Conservation (phyloP, 2,797 vertebrate species). For the Intellagama lesueurii region DNA sequence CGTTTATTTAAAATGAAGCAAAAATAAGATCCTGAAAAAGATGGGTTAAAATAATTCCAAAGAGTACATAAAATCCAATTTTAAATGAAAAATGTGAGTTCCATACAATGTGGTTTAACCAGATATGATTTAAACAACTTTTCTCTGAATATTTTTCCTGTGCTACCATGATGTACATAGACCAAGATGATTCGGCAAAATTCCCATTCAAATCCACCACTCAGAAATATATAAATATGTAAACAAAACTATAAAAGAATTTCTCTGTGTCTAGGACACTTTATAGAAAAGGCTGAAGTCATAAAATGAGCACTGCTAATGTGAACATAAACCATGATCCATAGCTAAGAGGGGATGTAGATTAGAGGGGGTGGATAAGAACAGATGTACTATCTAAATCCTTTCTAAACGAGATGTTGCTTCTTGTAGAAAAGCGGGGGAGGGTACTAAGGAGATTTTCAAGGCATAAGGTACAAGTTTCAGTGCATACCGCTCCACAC, state of each 20-base stretch:
- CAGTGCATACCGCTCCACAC: too few species aligned
- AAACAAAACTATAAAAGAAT: background rate
- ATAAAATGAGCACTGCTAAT: background rate
- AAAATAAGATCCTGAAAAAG: too few species aligned
- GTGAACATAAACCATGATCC: background rate
- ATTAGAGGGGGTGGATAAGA: background rate
- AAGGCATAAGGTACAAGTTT: background rate
- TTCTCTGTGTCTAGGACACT: too few species aligned
- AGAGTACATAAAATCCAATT: too few species aligned
- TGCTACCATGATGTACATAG: background rate
- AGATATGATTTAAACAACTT: background rate
- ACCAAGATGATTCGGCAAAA: background rate
- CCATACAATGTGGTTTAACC: background rate
- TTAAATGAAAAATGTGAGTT: too few species aligned
- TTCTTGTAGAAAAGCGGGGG: background rate
- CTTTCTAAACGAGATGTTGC: background rate
- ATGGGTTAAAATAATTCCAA: too few species aligned
- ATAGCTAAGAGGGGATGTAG: background rate
- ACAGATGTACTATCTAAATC: background rate
- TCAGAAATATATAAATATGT: background rate
- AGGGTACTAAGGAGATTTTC: too few species aligned
- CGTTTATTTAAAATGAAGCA: too few species aligned
- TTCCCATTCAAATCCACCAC: background rate
- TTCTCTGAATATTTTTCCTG: background rate
- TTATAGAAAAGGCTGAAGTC: background rate